Evolutionary conservation across 2,888 invertebrate genomes (phyloP), one percentile per base, ranked within the genome.

Genomic region (Tenthredo scrophulariae): DNA sequence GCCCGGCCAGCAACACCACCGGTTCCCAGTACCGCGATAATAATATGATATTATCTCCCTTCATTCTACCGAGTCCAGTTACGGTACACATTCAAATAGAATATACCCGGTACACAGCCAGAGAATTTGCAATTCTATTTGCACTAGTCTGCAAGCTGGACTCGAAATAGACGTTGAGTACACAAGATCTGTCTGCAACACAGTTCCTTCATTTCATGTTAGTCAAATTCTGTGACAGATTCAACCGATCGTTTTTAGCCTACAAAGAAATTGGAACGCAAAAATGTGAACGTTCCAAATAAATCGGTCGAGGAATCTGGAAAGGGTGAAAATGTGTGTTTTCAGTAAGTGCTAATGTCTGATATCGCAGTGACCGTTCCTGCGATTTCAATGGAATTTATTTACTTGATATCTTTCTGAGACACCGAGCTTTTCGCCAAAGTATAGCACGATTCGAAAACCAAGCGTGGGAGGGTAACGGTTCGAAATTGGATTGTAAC

Each of bases 21-120:
- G 33, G 77, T 29, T 54, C 54, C 50, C 50, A 54, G 26, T 54
- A 18, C 77, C 77, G 77, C 77, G 77, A 77, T 77, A 77, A 77
- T 77, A 77, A 77, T 77, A 77, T 46, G 77, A 77, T 77, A 77
- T 77, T 77, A 77, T 77, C 77, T 77, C 46, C 77, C 77, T 77
- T 77, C 54, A 77, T 77, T 77, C 77, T 77, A 54, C 77, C 26
- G 77, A 50, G 77, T 54, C 54, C 77, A 26, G 54, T 40, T 54
- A 77, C 50, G 29, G 22, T 26, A 74, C 72, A 43, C 7, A 70
- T 15, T 33, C 70, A 33, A 70, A 70, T 43, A 43, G 10, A 43
- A 74, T 74, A 22, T 74, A 43, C 43, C n/a, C 22, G 1, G 10
- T 13, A 74, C 40, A 40, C 22, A n/a, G 22, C 26, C 43, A 10